Evolutionary conservation across 2,113 vertebrate genomes (phyloP).

Genomic region (Rousettus leschenaultii): DNA sequence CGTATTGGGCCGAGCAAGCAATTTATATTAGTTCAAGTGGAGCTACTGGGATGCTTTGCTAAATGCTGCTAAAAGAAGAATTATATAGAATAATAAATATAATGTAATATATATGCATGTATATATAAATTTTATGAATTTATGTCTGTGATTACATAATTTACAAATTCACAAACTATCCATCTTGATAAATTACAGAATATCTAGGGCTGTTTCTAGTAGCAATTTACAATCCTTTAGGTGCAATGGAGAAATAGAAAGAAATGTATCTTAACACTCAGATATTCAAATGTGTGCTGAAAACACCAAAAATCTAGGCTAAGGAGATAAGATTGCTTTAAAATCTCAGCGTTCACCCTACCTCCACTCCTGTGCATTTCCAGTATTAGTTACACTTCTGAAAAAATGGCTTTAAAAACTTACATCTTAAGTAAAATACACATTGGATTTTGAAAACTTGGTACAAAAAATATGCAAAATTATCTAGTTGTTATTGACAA

Average conservation of each 20-base stretch:
- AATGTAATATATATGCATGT: not conserved
- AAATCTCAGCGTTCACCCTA: not conserved
- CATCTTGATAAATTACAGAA: not conserved
- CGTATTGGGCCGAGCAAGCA: not conserved
- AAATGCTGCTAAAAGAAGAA: constrained; percentile 29
- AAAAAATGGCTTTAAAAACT: not conserved
- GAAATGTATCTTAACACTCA: not conserved
- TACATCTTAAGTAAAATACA: not conserved
- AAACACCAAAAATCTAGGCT: not conserved
- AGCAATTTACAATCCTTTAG: not conserved
- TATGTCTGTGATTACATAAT: constrained; percentile 18
- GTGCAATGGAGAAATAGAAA: not conserved
- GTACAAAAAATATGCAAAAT: no score
- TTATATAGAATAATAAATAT: not conserved
- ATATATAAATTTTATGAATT: not conserved
- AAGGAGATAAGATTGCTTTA: not conserved
- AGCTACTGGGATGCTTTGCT: not conserved
- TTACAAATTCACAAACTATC: not conserved
- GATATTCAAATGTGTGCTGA: not conserved
- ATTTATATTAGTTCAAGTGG: constrained; percentile 38
- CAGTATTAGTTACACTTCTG: not conserved
- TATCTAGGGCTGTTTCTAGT: not conserved
- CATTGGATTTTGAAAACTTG: no score
- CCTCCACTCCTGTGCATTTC: not conserved
- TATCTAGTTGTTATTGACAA: no score